phyloP scores from a whole-genome alignment of 2,888 invertebrate genomes.

The Eupithecia dodoneata region DNA sequence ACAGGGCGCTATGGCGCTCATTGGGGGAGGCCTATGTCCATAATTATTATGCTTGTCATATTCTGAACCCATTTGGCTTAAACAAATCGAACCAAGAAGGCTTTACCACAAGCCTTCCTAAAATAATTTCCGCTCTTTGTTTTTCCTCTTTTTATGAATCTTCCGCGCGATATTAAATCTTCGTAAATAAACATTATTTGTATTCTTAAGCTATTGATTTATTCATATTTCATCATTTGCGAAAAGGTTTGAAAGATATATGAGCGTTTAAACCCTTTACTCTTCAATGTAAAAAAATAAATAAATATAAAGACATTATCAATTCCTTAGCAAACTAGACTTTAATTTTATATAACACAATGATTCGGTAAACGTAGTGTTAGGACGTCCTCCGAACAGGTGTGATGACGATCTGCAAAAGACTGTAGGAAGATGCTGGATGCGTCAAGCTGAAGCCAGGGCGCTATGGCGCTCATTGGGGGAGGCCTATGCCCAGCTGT shows the following conservation, averaged over 20 bases:
- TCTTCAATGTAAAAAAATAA: not conserved
- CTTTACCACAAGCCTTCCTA: not conserved
- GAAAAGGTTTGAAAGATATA: not conserved
- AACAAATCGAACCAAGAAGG: conserved; percentile 3
- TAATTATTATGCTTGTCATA: not conserved
- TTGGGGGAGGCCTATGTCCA: no score
- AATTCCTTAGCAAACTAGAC: not conserved
- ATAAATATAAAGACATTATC: not conserved
- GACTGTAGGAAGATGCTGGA: no score
- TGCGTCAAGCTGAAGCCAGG: no score
- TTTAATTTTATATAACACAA: no score
- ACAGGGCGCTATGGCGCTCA: no score
- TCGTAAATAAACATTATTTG: conserved; percentile 3
- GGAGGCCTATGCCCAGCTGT: no score
- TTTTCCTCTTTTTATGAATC: not conserved
- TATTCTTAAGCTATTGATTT: not conserved
- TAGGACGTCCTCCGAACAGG: no score
- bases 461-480: no score
- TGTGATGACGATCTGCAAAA: no score
- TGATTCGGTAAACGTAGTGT: not conserved
- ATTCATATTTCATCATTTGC: not conserved
- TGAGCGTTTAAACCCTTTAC: not conserved
- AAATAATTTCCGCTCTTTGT: conserved; percentile 1
- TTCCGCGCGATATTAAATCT: not conserved
- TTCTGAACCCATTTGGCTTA: conserved; percentile 6